These are phyloP conservation scores for Drosophila histrio DNA, from an alignment of 2,888 invertebrate genomes.

Conservation along the genomic window DNA sequence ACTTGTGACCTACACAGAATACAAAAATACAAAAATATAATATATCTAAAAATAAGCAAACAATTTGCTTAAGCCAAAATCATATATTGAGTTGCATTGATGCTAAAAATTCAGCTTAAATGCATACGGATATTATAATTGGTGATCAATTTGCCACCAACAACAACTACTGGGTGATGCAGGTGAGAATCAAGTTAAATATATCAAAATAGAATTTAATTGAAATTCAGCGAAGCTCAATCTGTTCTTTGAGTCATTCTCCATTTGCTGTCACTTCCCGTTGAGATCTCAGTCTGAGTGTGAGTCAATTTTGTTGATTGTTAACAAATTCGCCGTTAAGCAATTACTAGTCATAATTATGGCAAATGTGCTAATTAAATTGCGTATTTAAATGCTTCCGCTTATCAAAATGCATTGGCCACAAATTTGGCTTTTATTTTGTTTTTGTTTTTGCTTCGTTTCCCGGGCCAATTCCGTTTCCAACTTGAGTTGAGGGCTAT, in stretches of 20 bases:
- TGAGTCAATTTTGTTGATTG: slow-evolving; percentile 15
- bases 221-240: not conserved
- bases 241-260: not conserved
- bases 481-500: slow-evolving; percentile 39
- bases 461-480: slow-evolving; percentile 24
- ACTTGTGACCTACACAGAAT: slow-evolving; percentile 45
- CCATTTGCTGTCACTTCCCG: slow-evolving; percentile 20
- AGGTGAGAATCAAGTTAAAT: slow-evolving; percentile 77
- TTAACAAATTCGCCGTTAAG: slow-evolving; percentile 29
- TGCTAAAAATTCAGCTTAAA: slow-evolving; percentile 80
- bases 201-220: not conserved
- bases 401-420: slow-evolving; percentile 58
- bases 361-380: slow-evolving; percentile 66
- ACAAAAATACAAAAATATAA: slow-evolving; percentile 4
- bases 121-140: slow-evolving; percentile 85
- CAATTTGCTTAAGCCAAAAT: slow-evolving; percentile 6
- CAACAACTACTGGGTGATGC: slow-evolving; percentile 85
- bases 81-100: slow-evolving; percentile 38
- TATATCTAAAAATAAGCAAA: not conserved
- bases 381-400: slow-evolving; percentile 58
- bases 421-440: slow-evolving; percentile 14
- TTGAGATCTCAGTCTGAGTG: not conserved
- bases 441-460: slow-evolving; percentile 15
- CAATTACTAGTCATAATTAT: slow-evolving; percentile 66
- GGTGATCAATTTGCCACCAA: slow-evolving; percentile 84